Evolutionary conservation across 2,888 invertebrate species (phyloP), one percentile per base, ranked within the genome.

Genomic region (Trichopoda pennipes): DNA sequence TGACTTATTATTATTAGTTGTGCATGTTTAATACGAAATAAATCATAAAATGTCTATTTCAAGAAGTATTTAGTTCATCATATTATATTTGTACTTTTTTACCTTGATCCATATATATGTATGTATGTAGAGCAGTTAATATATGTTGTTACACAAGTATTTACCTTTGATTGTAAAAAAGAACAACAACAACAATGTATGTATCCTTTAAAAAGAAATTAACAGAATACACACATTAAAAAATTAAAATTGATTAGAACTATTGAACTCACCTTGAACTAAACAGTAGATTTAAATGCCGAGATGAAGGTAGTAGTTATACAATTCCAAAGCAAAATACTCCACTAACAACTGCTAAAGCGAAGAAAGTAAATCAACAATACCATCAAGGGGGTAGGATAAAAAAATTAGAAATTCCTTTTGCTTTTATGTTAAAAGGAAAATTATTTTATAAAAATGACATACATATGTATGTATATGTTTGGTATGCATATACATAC

Each of bases 291-390:
- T 70, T 56, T 17, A 23, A 53, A 58, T 42, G 23, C 44, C 35
- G 9, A 10, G 58, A 55, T 63, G 69, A 68, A 21, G 69, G n/a
- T 72, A 28, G 69, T 58, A 60, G 55, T 79, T 76, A 84, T 80
- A 84, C 84, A 86, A 85, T 80, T 86, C 85, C 84, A 81, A 85
- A 84, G 84, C 84, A 85, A 81, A 81, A 70, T 64, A 69, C 56
- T 63, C 69, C 78, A 68, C 55, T 63, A 84, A 72, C 63, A 81
- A 74, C 80, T 66, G 80, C 79, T 83, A 55, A 68, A 76, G 17
- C 58, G 80, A 44, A 72, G 80, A 85, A 85, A 85, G 86, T 85
- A 85, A 85, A 85, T 84, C 84, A 84, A 84, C 85, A 85, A 80
- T 81, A 56, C 32, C 72, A 47, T 84, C 84, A 85, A 80, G 84